Conservation (phyloP, 2,113 vertebrate genomes). For the Scalopus aquaticus region DNA sequence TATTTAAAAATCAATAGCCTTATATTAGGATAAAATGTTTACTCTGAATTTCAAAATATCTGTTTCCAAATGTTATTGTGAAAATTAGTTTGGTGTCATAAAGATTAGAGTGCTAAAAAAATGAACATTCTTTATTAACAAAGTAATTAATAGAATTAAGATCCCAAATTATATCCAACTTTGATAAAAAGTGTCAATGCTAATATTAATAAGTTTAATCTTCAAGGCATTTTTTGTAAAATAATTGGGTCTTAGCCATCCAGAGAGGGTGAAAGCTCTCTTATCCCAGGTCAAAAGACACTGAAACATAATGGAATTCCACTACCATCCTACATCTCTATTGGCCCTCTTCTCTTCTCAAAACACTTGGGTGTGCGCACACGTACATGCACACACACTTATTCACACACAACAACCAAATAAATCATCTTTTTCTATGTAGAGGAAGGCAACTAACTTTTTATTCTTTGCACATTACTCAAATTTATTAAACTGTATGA, state of each 20-base stretch:
- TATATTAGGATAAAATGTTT: not conserved
- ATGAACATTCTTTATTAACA: not conserved
- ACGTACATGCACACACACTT: not conserved
- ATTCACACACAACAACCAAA: not conserved
- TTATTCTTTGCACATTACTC: not conserved
- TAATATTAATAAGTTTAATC: conserved; percentile 21
- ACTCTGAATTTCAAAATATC: conserved; percentile 23
- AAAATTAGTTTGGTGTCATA: not conserved
- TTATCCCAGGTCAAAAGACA: not conserved
- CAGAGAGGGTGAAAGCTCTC: not conserved
- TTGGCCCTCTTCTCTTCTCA: not conserved
- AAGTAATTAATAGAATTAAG: conserved; percentile 7
- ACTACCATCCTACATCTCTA: not conserved
- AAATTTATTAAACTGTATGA: not conserved
- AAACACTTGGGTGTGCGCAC: not conserved
- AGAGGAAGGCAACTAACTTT: not conserved
- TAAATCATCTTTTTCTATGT: not conserved
- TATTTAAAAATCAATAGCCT: not conserved
- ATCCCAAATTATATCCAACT: conserved; percentile 23
- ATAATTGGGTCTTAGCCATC: conserved; percentile 1
- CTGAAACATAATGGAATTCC: not conserved
- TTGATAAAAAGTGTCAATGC: not conserved
- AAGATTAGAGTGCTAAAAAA: conserved; percentile 24
- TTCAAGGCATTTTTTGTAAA: conserved; percentile 20
- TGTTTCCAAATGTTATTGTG: not conserved